Percentiles rank a stretch among this genome's conserved stretches.
Evolutionary conservation across 2,888 invertebrate genomes (phyloP).

Genomic region (Drosophila antonietae): DNA sequence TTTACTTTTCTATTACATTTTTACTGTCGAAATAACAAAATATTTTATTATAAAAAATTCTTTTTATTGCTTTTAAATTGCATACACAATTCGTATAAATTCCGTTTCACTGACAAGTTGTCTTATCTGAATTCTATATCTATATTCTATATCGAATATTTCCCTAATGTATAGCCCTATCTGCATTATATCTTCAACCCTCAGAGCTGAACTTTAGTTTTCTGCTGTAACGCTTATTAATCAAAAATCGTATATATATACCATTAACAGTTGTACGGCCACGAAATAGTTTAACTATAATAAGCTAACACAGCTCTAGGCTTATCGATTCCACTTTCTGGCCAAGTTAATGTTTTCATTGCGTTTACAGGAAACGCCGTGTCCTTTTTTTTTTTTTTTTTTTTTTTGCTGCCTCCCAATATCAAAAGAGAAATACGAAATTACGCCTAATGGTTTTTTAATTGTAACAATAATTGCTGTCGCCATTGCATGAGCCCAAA

Average conservation of each 20-base stretch:
- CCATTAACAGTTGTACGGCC: slow-evolving; percentile 2
- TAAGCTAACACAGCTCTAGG: slow-evolving; percentile 1
- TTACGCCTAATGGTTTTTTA: slow-evolving; percentile 83
- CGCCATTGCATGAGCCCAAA: slow-evolving; percentile 59
- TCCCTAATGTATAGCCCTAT: not conserved
- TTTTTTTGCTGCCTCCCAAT: slow-evolving; percentile 16
- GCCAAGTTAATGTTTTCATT: slow-evolving; percentile 67
- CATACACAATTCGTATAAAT: not conserved
- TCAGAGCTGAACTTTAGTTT: not conserved
- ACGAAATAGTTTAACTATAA: slow-evolving; percentile 24
- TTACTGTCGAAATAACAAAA: no score
- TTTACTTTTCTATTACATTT: no score
- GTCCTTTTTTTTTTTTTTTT: slow-evolving; percentile 16
- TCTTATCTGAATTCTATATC: not conserved
- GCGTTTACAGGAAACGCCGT: slow-evolving; percentile 70
- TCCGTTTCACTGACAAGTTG: not conserved
- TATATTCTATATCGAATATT: not conserved
- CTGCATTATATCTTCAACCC: not conserved
- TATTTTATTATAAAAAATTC: no score
- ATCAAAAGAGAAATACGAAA: slow-evolving; percentile 50
- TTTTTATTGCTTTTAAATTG: no score
- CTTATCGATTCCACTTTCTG: slow-evolving; percentile 48
- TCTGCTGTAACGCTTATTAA: slow-evolving; percentile 17
- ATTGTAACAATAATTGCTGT: slow-evolving; percentile 83
- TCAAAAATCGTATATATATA: slow-evolving; percentile 17